Evolutionary conservation across 2,113 vertebrate species (phyloP).

Genomic region (Motacilla alba): DNA sequence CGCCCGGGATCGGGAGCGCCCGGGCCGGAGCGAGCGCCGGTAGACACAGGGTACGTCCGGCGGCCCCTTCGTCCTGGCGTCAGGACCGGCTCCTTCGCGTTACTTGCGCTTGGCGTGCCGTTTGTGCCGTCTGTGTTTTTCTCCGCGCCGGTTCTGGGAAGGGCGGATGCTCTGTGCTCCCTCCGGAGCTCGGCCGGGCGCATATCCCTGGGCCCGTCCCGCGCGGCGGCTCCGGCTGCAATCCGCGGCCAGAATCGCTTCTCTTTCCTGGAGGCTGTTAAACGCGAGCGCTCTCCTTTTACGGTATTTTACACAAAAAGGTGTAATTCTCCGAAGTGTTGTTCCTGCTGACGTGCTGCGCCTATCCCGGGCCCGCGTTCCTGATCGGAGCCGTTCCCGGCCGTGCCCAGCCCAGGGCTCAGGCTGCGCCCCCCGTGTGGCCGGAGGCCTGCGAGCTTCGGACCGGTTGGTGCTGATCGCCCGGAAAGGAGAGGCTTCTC

Average conservation of each 20-base stretch:
- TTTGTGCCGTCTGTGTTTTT: not conserved
- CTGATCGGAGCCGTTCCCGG: not conserved
- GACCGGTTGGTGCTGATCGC: not conserved
- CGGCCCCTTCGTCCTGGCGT: not conserved
- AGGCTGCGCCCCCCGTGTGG: not conserved
- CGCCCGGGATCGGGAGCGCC: rapidly evolving
- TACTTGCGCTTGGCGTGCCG: not conserved
- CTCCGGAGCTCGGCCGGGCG: not conserved
- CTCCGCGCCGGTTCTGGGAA: not conserved
- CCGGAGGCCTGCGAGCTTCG: not conserved
- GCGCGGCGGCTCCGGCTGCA: not conserved
- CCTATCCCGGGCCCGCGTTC: not conserved
- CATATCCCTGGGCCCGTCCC: no score
- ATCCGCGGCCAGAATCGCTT: not conserved
- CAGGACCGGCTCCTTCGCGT: not conserved
- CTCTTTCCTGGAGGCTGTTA: not conserved
- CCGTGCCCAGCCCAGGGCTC: not conserved
- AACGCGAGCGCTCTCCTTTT: not conserved
- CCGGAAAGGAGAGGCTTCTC: not conserved
- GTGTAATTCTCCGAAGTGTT: not conserved
- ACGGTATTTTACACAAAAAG: rapidly evolving
- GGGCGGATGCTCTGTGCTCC: not conserved
- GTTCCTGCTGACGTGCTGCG: not conserved
- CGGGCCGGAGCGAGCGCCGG: not conserved
- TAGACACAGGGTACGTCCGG: not conserved